These are phyloP conservation scores for Rynchops niger DNA, from an alignment of 2,113 vertebrate species.

Conservation along the genomic window DNA sequence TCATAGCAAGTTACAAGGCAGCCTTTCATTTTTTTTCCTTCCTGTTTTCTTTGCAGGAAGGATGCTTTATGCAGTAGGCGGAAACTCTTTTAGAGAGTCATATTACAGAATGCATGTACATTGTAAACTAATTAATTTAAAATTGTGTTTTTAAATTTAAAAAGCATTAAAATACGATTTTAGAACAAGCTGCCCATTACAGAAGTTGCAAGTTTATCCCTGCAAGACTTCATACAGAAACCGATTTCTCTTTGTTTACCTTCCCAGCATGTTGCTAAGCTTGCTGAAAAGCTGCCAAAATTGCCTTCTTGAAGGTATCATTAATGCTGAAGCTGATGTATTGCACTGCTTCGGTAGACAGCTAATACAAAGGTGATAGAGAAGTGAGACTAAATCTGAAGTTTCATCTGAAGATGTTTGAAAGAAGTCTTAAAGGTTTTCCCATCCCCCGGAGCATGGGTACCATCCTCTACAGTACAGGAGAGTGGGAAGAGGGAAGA, in stretches of 20 bases:
- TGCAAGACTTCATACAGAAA: background rate
- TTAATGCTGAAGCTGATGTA: background rate
- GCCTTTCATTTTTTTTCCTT: background rate
- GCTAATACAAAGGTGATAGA: background rate
- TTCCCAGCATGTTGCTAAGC: background rate
- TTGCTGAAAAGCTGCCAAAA: conserved; percentile 23
- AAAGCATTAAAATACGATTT: background rate
- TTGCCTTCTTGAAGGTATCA: background rate
- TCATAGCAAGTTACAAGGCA: background rate
- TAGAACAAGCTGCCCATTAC: background rate
- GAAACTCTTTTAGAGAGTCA: background rate
- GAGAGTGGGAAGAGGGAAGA: background rate
- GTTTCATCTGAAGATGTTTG: background rate
- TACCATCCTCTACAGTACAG: background rate
- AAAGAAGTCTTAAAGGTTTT: background rate
- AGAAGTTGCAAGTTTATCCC: background rate
- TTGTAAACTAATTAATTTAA: background rate
- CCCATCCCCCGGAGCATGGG: accelerated
- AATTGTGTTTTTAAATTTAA: background rate
- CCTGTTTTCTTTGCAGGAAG: background rate
- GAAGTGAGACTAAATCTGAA: background rate
- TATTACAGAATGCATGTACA: background rate
- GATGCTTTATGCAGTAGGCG: background rate
- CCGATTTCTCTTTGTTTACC: conserved; percentile 47
- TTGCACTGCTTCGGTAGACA: background rate